phyloP scores from a whole-genome alignment of 2,888 invertebrate species.

The Oscheius sp. region DNA sequence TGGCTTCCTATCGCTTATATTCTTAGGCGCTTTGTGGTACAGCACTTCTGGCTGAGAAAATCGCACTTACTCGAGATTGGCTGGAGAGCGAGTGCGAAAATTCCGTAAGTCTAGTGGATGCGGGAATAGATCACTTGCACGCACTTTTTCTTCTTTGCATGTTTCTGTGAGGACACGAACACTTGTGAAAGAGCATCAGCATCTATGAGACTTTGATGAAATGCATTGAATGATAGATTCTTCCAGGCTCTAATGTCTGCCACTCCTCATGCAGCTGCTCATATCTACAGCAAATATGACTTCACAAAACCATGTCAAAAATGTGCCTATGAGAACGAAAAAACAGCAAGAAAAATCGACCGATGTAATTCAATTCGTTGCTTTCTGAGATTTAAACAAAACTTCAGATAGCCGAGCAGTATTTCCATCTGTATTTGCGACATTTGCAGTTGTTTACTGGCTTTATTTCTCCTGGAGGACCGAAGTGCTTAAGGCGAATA shows the following conservation, averaged over 20 bases:
- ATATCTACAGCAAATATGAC: slow-evolving; percentile 60
- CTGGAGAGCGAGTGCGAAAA: slow-evolving; percentile 37
- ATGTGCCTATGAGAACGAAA: slow-evolving; percentile 60
- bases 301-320: slow-evolving; percentile 60
- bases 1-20: slow-evolving; percentile 13
- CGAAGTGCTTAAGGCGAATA: slow-evolving; percentile 3
- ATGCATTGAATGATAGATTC: slow-evolving; percentile 1
- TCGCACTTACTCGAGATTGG: slow-evolving; percentile 31
- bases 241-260: slow-evolving; percentile 62
- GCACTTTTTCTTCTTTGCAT: no score
- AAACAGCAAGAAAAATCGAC: slow-evolving; percentile 62
- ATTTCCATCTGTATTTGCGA: slow-evolving; percentile 62
- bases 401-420: slow-evolving; percentile 63
- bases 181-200: no score
- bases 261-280: slow-evolving; percentile 52
- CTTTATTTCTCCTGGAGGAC: slow-evolving; percentile 53
- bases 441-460: slow-evolving; percentile 65
- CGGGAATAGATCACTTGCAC: slow-evolving; percentile 1
- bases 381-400: neutral
- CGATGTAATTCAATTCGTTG: slow-evolving; percentile 46
- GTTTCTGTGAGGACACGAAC: slow-evolving; percentile 24
- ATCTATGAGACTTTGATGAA: no score
- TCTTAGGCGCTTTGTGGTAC: slow-evolving; percentile 31
- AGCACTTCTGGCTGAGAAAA: slow-evolving; percentile 23
- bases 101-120: slow-evolving; percentile 31